phyloP scores from a whole-genome alignment of 2,113 vertebrate genomes.

The Ictalurus furcatus region DNA sequence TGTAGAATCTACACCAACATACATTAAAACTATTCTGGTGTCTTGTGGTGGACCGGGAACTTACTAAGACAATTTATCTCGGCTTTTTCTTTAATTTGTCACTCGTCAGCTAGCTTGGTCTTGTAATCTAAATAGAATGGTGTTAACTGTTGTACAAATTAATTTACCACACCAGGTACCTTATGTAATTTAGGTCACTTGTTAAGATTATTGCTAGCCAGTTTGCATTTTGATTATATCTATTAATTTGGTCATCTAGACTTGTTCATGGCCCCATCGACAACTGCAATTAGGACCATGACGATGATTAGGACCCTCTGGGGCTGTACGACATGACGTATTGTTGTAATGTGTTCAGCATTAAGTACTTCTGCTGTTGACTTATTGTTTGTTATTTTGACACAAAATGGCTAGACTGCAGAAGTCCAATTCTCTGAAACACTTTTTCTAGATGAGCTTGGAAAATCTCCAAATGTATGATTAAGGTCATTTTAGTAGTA shows the following conservation, averaged over 20 bases:
- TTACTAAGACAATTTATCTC: background rate
- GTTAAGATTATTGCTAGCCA: background rate
- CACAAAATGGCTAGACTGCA: background rate
- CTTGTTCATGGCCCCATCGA: background rate
- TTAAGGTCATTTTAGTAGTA: background rate
- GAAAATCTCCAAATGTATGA: background rate
- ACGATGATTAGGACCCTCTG: background rate
- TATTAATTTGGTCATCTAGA: background rate
- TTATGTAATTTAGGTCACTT: background rate
- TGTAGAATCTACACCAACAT: background rate
- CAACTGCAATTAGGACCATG: background rate
- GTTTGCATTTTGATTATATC: background rate
- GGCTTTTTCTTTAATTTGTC: background rate
- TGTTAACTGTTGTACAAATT: background rate
- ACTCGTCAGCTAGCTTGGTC: background rate
- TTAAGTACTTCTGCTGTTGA: background rate
- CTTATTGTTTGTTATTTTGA: background rate
- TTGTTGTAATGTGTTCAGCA: background rate
- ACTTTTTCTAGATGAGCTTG: background rate
- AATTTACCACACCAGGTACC: background rate
- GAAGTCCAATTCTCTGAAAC: background rate
- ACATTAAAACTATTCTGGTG: background rate
- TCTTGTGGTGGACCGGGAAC: too few relatives aligned
- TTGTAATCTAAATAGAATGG: background rate
- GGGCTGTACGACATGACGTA: background rate